Evolutionary conservation across 2,797 vertebrate species (phyloP).

Genomic region (Hyperoplus lanceolatus): DNA sequence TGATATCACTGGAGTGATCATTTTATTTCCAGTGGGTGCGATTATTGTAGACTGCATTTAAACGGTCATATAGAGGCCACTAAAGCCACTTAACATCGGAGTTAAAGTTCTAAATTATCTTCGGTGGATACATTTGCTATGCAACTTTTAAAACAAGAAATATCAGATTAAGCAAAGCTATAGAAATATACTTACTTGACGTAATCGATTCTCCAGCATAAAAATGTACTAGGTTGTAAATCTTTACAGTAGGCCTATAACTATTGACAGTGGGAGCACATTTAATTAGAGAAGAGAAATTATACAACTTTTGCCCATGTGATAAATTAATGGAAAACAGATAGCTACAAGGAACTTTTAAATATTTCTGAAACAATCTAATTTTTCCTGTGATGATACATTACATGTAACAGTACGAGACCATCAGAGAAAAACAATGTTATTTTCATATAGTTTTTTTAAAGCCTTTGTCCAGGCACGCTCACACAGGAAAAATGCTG

Average conservation of each 20-base stretch:
- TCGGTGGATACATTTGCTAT: neutral
- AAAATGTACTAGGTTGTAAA: neutral
- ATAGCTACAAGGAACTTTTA: neutral
- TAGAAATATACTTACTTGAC: neutral
- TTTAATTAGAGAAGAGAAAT: neutral
- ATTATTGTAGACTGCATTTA: neutral
- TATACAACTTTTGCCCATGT: neutral
- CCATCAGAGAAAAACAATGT: too few species aligned
- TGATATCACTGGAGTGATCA: neutral
- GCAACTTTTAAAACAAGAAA: neutral
- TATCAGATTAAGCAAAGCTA: neutral
- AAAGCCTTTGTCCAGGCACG: too few species aligned
- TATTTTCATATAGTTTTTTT: too few species aligned
- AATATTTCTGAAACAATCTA: too few species aligned
- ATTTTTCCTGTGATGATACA: too few species aligned
- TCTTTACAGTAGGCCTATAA: neutral
- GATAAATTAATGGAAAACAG: neutral
- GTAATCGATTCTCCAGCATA: neutral
- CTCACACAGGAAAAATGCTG: too few species aligned
- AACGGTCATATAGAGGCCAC: neutral
- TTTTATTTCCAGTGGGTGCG: neutral
- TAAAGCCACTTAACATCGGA: too few species aligned
- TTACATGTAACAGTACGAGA: too few species aligned
- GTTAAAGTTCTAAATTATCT: neutral
- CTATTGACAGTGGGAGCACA: neutral